These are phyloP conservation scores for Takifugu ocellatus DNA, from an alignment of 2,797 vertebrate species.

Conservation along the genomic window DNA sequence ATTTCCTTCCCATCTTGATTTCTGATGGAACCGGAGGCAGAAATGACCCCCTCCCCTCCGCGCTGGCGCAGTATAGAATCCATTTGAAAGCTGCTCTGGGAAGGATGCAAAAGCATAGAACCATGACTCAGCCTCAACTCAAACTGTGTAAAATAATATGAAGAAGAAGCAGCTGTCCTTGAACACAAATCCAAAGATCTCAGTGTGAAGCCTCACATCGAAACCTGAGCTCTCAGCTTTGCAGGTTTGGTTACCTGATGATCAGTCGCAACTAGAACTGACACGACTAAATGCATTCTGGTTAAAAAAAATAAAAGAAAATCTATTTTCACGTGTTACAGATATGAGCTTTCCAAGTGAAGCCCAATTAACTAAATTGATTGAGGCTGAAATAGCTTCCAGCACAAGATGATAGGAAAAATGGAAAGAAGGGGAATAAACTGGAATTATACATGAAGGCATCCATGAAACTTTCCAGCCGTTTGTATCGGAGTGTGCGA, in stretches of 20 bases:
- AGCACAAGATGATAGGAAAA: constrained; percentile 47
- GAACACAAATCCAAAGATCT: constrained; percentile 1
- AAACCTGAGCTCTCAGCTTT: constrained; percentile 36
- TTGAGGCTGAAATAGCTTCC: constrained; percentile 51
- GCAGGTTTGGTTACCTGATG: constrained; percentile 47
- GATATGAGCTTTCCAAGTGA: constrained; percentile 54
- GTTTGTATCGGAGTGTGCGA: constrained; percentile 32
- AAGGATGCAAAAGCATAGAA: too few species aligned
- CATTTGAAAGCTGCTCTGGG: constrained; percentile 34
- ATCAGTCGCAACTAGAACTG: constrained; percentile 69
- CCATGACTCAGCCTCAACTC: neutral
- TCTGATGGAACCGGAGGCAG: constrained; percentile 44
- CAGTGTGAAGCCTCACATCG: constrained; percentile 1
- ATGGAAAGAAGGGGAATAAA: constrained; percentile 43
- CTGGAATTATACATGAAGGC: constrained; percentile 36
- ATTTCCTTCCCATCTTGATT: constrained; percentile 40
- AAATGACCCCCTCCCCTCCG: constrained; percentile 34
- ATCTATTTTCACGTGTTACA: constrained; percentile 54
- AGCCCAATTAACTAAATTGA: constrained; percentile 61
- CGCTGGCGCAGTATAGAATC: constrained; percentile 40
- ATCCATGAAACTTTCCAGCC: constrained; percentile 18
- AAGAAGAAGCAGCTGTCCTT: constrained; percentile 3
- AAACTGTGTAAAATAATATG: constrained; percentile 9
- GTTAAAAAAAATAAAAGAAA: constrained; percentile 12
- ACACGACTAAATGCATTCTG: constrained; percentile 63